Evolutionary conservation across 2,888 invertebrate genomes (phyloP).

Genomic region (Drosophila maculinotata): DNA sequence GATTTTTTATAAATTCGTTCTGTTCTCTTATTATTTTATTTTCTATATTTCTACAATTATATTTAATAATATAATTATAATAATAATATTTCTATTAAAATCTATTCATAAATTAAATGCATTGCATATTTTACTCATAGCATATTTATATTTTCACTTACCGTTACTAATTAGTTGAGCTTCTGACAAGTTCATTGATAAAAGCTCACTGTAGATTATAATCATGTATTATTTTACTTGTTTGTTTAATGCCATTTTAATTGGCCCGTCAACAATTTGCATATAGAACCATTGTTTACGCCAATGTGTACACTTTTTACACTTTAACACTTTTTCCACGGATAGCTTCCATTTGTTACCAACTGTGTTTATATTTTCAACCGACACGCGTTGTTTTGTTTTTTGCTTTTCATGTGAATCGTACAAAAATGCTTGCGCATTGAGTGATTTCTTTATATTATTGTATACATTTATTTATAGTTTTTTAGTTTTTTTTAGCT

Average conservation of each 20-base stretch:
- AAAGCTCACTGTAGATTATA: slow-evolving; percentile 3
- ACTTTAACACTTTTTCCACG: slow-evolving; percentile 12
- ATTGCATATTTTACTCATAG: background rate
- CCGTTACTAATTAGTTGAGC: slow-evolving; percentile 8
- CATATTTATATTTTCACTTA: background rate
- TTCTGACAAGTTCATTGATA: slow-evolving; percentile 3
- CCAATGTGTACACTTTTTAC: too few species aligned
- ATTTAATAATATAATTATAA: too few species aligned
- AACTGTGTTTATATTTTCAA: slow-evolving; percentile 7
- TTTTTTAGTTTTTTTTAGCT: background rate
- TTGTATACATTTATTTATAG: slow-evolving; percentile 17
- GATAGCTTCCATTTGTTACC: slow-evolving; percentile 4
- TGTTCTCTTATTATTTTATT: too few species aligned
- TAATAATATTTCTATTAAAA: too few species aligned
- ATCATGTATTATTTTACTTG: slow-evolving; percentile 8
- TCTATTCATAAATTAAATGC: background rate
- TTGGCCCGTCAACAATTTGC: slow-evolving; percentile 3
- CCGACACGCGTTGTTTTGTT: slow-evolving; percentile 14
- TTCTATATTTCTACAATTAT: background rate
- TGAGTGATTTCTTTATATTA: slow-evolving; percentile 18
- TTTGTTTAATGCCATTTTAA: slow-evolving; percentile 4
- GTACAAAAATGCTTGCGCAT: slow-evolving; percentile 1
- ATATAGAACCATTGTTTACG: slow-evolving; percentile 9
- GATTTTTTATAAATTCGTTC: background rate
- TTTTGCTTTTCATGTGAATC: slow-evolving; percentile 8